Evolutionary conservation across 1,140 invertebrate species (phyloP).

Genomic region (Sweltsa coloradensis): DNA sequence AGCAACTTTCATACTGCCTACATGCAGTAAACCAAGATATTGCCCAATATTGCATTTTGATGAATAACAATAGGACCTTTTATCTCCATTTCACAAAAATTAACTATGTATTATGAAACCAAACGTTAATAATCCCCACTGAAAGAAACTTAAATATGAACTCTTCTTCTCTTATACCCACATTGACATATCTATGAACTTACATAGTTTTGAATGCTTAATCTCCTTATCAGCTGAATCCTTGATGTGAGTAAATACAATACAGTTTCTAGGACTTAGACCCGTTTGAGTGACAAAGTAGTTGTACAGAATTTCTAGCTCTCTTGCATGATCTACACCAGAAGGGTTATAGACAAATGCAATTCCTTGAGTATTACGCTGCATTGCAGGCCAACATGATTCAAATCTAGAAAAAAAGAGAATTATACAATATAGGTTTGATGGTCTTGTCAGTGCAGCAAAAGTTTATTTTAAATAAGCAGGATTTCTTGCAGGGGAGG

Average conservation of each 20-base stretch:
- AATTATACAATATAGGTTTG: conserved; percentile 11
- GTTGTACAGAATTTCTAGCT: conserved; percentile 57
- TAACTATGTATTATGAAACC: too few relatives aligned
- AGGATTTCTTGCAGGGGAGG: background rate
- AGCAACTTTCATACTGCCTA: too few relatives aligned
- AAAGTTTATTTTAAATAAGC: background rate
- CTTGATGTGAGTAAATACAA: conserved; percentile 35
- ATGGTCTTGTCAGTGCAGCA: conserved; percentile 2
- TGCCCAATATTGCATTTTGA: too few relatives aligned
- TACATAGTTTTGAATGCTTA: conserved; percentile 24
- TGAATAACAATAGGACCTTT: too few relatives aligned
- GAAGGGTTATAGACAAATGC: conserved; percentile 59
- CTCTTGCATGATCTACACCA: conserved; percentile 38
- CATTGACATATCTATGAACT: conserved; percentile 16
- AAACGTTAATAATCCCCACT: too few relatives aligned
- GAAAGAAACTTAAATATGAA: too few relatives aligned
- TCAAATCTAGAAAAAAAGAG: conserved; percentile 45
- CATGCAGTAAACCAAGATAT: too few relatives aligned
- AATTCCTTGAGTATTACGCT: conserved; percentile 53
- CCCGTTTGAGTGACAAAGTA: conserved; percentile 53
- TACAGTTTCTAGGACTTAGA: conserved; percentile 39
- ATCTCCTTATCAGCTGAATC: conserved; percentile 33
- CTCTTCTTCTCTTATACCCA: too few relatives aligned
- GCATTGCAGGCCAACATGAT: conserved; percentile 64
- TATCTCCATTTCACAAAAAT: too few relatives aligned